These are phyloP conservation scores for Styela plicata DNA, from an alignment of 23 tunicate species.

Conservation along the genomic window DNA sequence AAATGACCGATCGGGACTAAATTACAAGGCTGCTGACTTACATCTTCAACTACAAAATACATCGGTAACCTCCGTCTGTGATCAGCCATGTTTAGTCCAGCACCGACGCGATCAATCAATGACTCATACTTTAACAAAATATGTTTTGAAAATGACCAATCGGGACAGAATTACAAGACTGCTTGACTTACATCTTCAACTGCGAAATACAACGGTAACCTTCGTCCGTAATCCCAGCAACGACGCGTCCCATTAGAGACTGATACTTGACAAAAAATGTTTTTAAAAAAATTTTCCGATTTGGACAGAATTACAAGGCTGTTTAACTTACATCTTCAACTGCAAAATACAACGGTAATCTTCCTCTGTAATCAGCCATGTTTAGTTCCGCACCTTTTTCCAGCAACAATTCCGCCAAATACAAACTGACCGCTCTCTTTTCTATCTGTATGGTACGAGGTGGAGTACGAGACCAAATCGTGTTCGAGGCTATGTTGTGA, in stretches of 20 bases:
- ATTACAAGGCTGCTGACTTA: constrained; percentile 50
- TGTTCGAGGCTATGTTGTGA: constrained; percentile 72
- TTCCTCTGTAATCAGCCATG: constrained; percentile 85
- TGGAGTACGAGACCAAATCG: constrained; percentile 34
- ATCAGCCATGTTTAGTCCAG: no score
- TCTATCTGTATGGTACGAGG: constrained; percentile 41
- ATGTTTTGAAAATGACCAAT: background rate
- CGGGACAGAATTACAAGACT: background rate
- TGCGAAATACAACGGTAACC: constrained; percentile 82
- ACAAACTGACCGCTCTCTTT: constrained; percentile 57
- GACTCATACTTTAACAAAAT: no score
- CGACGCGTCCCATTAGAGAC: no score
- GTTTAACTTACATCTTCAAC: constrained; percentile 88
- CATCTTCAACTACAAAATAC: constrained; percentile 85
- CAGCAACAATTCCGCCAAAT: constrained; percentile 69
- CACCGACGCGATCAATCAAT: no score
- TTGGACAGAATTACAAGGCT: background rate
- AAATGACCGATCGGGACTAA: background rate
- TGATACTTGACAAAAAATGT: no score
- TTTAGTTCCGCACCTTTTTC: constrained; percentile 83
- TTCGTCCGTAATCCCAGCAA: constrained; percentile 79
- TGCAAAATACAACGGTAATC: constrained; percentile 87
- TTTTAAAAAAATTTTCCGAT: background rate
- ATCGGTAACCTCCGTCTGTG: constrained; percentile 80
- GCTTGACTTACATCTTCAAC: constrained; percentile 85